phyloP scores from a whole-genome alignment of 2,888 invertebrate species.

The Drosophila rellima region DNA sequence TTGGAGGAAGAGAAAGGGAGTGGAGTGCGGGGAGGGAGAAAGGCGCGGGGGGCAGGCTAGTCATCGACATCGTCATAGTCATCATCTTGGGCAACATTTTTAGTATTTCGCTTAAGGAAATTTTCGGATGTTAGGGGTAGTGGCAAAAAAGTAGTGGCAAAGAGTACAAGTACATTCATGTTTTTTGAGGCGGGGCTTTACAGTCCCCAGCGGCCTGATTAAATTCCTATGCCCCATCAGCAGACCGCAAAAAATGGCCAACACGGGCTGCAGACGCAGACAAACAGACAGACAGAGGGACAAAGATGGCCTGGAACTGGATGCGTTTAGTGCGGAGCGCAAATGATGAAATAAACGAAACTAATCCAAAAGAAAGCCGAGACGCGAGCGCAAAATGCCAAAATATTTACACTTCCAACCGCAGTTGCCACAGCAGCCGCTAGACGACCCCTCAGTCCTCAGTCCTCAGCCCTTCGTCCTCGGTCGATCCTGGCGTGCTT shows the following conservation, averaged over 20 bases:
- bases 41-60: constrained; percentile 33
- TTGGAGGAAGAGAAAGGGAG: neutral
- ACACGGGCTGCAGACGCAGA: constrained; percentile 37
- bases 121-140: constrained; percentile 43
- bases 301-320: constrained; percentile 36
- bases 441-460: constrained; percentile 2
- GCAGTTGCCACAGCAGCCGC: constrained; percentile 51
- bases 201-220: constrained; percentile 81
- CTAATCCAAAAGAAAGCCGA: constrained; percentile 79
- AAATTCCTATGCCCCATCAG: constrained; percentile 65
- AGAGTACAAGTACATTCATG: constrained; percentile 39
- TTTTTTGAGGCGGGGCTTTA: constrained; percentile 60
- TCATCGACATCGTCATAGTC: constrained; percentile 76
- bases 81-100: constrained; percentile 67
- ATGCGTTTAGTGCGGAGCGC: constrained; percentile 77
- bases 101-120: constrained; percentile 71
- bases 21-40: too few species aligned
- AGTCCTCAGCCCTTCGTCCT: neutral
- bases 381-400: constrained; percentile 63
- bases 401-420: constrained; percentile 78
- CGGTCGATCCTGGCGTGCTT: constrained; percentile 24
- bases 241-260: constrained; percentile 43
- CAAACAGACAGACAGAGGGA: constrained; percentile 12
- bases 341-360: constrained; percentile 81
- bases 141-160: constrained; percentile 41